Evolutionary conservation across 2,113 vertebrate genomes (phyloP).

Genomic region (Phrynosoma blainvillii): DNA sequence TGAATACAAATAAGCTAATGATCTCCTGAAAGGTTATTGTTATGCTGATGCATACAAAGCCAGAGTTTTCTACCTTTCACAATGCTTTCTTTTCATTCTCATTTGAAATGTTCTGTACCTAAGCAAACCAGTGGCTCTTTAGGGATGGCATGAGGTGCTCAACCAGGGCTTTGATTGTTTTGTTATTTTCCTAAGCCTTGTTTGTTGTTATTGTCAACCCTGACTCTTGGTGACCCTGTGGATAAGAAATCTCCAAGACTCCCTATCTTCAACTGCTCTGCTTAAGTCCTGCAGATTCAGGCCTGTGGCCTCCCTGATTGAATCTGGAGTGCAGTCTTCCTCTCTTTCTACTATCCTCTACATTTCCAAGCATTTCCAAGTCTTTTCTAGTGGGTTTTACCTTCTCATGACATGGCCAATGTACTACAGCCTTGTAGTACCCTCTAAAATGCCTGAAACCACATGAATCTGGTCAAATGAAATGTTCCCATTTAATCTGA

Average conservation of each 20-base stretch:
- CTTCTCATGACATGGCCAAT: no score
- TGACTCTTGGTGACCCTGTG: no score
- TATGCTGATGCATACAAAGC: no score
- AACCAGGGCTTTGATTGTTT: background rate
- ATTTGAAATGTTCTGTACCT: background rate
- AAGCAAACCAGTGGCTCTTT: background rate
- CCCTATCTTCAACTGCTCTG: no score
- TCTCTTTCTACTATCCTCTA: background rate
- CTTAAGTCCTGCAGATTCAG: no score
- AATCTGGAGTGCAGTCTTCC: background rate
- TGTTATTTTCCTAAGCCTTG: no score
- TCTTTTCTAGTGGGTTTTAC: no score
- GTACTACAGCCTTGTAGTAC: background rate
- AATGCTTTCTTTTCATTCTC: background rate
- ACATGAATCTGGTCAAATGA: slow-evolving; percentile 20
- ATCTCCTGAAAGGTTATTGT: background rate
- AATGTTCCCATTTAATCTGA: slow-evolving; percentile 3
- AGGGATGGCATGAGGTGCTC: background rate
- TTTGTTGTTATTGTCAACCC: no score
- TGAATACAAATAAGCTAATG: background rate
- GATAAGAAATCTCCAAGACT: no score
- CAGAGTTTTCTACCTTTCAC: background rate
- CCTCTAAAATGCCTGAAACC: background rate
- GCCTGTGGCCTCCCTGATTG: no score
- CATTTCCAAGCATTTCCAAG: background rate